Percentiles rank a stretch among this genome's conserved stretches.
phyloP scores from a whole-genome alignment of 2,113 vertebrate species.

The Pandion haliaetus region DNA sequence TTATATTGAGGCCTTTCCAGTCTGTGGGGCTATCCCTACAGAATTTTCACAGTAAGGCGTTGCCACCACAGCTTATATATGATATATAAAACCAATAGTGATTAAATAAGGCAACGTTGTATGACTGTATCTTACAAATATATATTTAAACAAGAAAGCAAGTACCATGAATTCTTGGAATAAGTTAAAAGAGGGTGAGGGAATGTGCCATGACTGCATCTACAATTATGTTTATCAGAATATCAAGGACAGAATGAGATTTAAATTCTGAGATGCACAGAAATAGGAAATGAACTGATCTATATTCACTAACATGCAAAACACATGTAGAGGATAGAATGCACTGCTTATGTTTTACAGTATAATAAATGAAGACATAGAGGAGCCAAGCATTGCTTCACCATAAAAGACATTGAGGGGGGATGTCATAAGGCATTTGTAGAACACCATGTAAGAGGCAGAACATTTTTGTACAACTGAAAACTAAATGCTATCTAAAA shows the following conservation, averaged over 20 bases:
- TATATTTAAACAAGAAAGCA: neutral
- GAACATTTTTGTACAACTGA: neutral
- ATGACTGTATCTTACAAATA: neutral
- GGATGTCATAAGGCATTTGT: constrained; percentile 17
- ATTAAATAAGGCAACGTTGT: neutral
- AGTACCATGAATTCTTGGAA: neutral
- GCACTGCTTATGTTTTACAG: neutral
- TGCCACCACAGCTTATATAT: neutral
- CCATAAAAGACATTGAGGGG: neutral
- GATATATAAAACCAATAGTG: neutral
- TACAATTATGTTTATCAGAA: neutral
- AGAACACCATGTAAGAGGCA: neutral
- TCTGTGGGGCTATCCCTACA: neutral
- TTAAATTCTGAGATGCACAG: neutral
- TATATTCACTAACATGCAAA: neutral
- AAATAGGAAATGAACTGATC: neutral
- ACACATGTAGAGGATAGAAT: neutral
- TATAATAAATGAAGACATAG: neutral
- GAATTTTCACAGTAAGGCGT: neutral
- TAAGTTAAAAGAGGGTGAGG: neutral
- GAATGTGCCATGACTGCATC: neutral
- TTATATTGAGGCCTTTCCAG: neutral
- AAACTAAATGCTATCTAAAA: constrained; percentile 36
- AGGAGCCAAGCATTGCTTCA: neutral
- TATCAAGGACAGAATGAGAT: neutral